Conservation (phyloP, 2,113 vertebrate genomes). For the Leucoraja erinaceus region DNA sequence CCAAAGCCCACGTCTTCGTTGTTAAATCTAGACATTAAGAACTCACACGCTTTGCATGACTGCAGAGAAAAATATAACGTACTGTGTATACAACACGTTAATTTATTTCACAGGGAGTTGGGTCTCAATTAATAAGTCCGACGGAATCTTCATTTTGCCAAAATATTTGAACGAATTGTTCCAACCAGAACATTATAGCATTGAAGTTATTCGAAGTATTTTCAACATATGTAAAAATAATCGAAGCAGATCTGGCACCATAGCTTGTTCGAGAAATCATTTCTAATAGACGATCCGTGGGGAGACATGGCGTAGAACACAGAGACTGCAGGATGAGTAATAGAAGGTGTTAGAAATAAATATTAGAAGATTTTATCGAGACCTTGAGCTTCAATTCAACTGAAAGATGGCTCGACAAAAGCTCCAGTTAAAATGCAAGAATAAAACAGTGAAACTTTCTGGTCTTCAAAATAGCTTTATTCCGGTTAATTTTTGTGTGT, state of each 20-base stretch:
- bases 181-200: background rate
- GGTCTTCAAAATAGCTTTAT: background rate
- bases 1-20: background rate
- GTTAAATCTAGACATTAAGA: background rate
- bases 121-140: background rate
- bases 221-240: slow-evolving; percentile 23
- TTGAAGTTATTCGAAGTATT: background rate
- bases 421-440: too few species aligned
- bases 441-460: background rate
- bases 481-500: background rate
- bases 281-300: background rate
- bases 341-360: background rate
- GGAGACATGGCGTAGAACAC: background rate
- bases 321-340: background rate
- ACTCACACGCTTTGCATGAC: background rate
- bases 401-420: background rate
- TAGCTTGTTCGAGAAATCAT: background rate
- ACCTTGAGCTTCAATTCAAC: background rate
- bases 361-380: background rate
- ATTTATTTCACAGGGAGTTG: background rate
- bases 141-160: background rate
- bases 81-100: background rate
- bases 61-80: background rate
- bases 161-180: background rate
- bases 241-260: background rate